Base-by-base conservation (phyloP, 2,888 invertebrate genomes). In the Drosophila aldrichi region DNA sequence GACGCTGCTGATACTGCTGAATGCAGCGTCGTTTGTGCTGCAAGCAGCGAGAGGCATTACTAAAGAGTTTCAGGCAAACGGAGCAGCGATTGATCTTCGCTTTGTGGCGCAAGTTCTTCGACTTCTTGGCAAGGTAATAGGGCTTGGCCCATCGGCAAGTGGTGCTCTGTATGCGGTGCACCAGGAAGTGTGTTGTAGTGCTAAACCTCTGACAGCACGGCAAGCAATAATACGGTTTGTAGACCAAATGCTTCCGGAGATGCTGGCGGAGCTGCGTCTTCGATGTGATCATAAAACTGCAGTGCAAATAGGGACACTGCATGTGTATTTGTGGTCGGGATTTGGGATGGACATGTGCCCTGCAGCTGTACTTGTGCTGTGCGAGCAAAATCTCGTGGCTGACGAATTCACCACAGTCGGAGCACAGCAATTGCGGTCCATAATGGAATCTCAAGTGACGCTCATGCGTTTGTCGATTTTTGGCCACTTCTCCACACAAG, bases 401-500 rank as follows among this genome's bases (percentile, higher is more conserved):
- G 7, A 90, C 49, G 1, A 60, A 12, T 0, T 61, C 16, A 0
- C 90, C 92, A 40, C 91, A 92, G 0, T 34, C 48, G 2, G 16
- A 64, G 46, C 92, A 91, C 3, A 90, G 66, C 0, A 38, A 68
- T 0, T 41, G 40, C 0, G 90, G 84, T 0, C 88, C 88, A 54
- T 55, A 82, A 58, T 91, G 91, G 5, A 74, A 5, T 0, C 32
- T 43, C 80, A 92, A 74, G 48, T 91, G 92, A 0, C 40, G 58
- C 8, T 68, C 58, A 29, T 84, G 88, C 43, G 70, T 60, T 7
- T 10, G 2, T 32, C 54, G 32, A 1, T 62, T 61, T 2, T 49
- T 67, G 7, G 72, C 56, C 4, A 91, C 60, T 49, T 91, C 89
- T 4, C 92, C 91, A 34, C 92, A 92, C 0, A 79, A 1, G 34